phyloP scores from a whole-genome alignment of 2,113 vertebrate species.

The Pterocles orientalis region DNA sequence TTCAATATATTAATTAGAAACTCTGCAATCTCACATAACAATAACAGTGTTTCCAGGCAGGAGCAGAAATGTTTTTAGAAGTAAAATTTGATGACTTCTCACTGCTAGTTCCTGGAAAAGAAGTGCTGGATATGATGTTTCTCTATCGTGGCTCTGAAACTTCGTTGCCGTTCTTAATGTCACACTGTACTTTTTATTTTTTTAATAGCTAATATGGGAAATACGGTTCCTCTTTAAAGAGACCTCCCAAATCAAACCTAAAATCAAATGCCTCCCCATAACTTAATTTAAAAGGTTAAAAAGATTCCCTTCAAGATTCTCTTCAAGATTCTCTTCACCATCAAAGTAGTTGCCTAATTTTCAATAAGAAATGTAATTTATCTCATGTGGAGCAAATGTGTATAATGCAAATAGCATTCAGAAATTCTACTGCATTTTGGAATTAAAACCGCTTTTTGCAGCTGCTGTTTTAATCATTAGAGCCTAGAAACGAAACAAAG shows the following conservation, averaged over 20 bases:
- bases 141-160: background rate
- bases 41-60: background rate
- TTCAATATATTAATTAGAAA: background rate
- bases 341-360: background rate
- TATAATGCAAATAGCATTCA: background rate
- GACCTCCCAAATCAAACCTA: background rate
- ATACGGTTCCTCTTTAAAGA: background rate
- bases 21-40: background rate
- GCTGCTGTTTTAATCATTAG: slow-evolving; percentile 6
- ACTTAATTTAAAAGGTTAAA: slow-evolving; percentile 5
- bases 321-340: background rate
- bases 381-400: background rate
- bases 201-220: background rate
- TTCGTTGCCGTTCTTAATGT: background rate
- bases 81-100: background rate
- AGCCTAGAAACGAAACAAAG: slow-evolving; percentile 13
- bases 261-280: background rate
- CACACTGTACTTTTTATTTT: background rate
- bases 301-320: background rate
- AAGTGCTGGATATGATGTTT: background rate
- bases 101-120: background rate
- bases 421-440: background rate
- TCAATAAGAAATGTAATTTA: background rate
- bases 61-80: background rate
- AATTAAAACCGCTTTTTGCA: slow-evolving; percentile 9